These are phyloP conservation scores for Episyrphus balteatus DNA, from an alignment of 1,140 invertebrate genomes.

Conservation along the genomic window DNA sequence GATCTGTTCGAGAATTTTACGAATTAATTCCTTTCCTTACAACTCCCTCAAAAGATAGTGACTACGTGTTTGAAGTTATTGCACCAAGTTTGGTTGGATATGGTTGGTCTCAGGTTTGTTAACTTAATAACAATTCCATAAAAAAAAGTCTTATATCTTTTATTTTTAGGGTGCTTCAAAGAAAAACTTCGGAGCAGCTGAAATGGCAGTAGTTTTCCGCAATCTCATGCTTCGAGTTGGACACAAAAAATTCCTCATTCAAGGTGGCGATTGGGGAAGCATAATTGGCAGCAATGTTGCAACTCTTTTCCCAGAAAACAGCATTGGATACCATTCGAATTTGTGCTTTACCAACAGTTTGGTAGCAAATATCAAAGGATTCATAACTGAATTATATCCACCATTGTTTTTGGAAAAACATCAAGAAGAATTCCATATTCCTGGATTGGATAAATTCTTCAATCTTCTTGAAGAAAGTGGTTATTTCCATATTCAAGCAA, in stretches of 20 bases:
- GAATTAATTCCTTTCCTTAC: conserved; percentile 63
- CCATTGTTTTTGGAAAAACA: conserved; percentile 45
- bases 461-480: conserved; percentile 56
- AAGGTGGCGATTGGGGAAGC: conserved; percentile 75
- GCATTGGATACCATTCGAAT: conserved; percentile 50
- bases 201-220: conserved; percentile 62
- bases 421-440: conserved; percentile 48
- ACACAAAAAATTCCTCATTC: conserved; percentile 62
- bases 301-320: conserved; percentile 55
- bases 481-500: conserved; percentile 75
- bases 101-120: conserved; percentile 62
- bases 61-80: conserved; percentile 69
- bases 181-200: conserved; percentile 47
- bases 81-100: conserved; percentile 74
- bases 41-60: conserved; percentile 40
- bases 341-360: conserved; percentile 39
- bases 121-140: too few species aligned
- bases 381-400: conserved; percentile 38
- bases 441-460: conserved; percentile 40
- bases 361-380: conserved; percentile 10
- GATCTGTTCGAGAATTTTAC: conserved; percentile 76
- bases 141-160: not conserved
- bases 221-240: conserved; percentile 76
- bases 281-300: conserved; percentile 49
- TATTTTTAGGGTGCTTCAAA: conserved; percentile 40